A percentile compares a stretch with the other conserved stretches of the same genome.
Evolutionary conservation across 2,113 vertebrate genomes (phyloP).

Genomic region (Notechis scutatus): DNA sequence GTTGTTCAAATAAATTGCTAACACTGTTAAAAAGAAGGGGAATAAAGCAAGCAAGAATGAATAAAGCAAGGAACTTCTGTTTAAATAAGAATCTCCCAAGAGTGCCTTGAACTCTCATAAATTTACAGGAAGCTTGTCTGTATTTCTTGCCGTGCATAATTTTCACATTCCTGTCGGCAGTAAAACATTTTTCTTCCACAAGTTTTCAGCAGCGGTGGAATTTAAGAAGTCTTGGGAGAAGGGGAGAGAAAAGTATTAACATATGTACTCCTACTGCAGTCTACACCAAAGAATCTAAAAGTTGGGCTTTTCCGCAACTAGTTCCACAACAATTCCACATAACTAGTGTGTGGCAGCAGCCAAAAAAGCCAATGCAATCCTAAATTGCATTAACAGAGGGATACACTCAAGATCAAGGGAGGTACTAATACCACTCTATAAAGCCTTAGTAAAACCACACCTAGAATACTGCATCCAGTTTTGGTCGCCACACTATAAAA

Average conservation of each 20-base stretch:
- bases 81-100: background rate
- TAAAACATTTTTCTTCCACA: background rate
- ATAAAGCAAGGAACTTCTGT: background rate
- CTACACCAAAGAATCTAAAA: background rate
- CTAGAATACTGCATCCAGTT: no score
- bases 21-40: conserved; percentile 67
- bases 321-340: no score
- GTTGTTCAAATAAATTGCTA: conserved; percentile 77
- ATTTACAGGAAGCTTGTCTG: background rate
- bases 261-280: background rate
- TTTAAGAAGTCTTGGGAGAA: background rate
- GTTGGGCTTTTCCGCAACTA: background rate
- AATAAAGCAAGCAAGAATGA: background rate
- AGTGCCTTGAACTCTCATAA: background rate
- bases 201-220: background rate
- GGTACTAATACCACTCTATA: no score
- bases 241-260: background rate
- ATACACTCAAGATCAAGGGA: no score
- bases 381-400: no score
- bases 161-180: background rate
- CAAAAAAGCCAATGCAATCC: no score
- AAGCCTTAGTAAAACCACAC: no score
- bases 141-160: background rate
- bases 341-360: no score
- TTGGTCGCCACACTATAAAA: no score